Evolutionary conservation across 2,797 vertebrate species (phyloP), one percentile per base, ranked within the genome.

Genomic region (Sciurus carolinensis): DNA sequence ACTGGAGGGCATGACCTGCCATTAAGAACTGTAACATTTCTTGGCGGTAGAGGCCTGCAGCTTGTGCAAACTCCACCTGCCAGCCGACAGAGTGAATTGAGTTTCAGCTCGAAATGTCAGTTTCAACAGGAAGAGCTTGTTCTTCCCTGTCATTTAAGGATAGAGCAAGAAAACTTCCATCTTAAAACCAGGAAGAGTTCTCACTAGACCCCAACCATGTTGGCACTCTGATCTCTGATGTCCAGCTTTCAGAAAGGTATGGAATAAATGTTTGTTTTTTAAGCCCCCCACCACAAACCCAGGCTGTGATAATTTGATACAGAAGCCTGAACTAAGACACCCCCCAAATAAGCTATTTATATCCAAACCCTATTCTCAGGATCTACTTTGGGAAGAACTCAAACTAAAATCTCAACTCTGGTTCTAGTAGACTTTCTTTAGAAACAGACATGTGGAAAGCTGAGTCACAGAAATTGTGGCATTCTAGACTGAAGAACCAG

Each of bases 361-460:
- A 84, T 26, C 39, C 17, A 75, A 95, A 75, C 42, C 30, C 3
- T 84, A 66, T 92, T 90, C 50, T 87, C 15, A 87, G 36, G 0
- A 90, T n/a, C 52, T 72, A 76, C 64, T 87, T 87, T 93, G 59
- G 22, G 47, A 30, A 73, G 33, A 85, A 82, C 7, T 44, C 42
- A 94, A 47, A 85, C 5, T 85, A 66, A 93, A 54, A 76, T 2
- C 62, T 47, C 18, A 67, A 3, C 30, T 18, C 5, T 75, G 28
- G 7, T 47, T 9, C 44, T 47, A 47, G 12, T 69, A 90, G 75
- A 73, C 33, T 90, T 96, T 96, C 47, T n/a, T 77, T 24, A 95
- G 33, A 67, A 95, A 39, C 28, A 59, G 54, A 88, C 44, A 59
- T 3, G 30, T 20, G 13, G 75, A 7, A 6, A 62, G 18, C 9